Evolutionary conservation across 1,140 invertebrate species (phyloP), one percentile per base, ranked within the genome.

Genomic region (Platorchestia sp.): DNA sequence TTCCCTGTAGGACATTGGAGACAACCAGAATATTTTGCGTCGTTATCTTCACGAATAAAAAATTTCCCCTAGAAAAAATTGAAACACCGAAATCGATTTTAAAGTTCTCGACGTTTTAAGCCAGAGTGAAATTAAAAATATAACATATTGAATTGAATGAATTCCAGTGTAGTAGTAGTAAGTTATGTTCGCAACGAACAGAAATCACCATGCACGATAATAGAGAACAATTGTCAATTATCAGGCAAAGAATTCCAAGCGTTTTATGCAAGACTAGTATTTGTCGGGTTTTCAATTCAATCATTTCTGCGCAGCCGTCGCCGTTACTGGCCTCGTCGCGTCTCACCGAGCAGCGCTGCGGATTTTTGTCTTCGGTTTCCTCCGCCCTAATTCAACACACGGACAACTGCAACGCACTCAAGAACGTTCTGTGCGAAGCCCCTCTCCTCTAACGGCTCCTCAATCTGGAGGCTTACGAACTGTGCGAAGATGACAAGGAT

Each of bases 321-420:
- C 43, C 91, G 36, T 44, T 93, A 44, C 91, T 93, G 45, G 91
- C 7, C 36, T n/a, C 91, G 22, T 93, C 91, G 22, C 43, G 7
- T 40, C 45, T 27, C 19, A 93, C 43, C 19, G 91, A 93, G 45
- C 43, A 93, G 45, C 91, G 91, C 0, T 93, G 91, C 91, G 91
- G 91, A 14, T 93, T 45, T 44, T 44, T 93, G 43, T 40, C 41
- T 47, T 93, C 91, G 19, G 36, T 47, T n/a, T 47, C 91, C 41
- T 45, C 45, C 6, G 91, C 91, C 45, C 5, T 10, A 27, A 93
- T 93, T n/a, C 41, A 40, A 42, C 91, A 45, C 45, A 93, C 91
- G 43, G 91, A 45, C 91, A 45, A 93, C 91, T 93, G 91, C 91
- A 10, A 44, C 45, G n/a, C 5, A 16, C 91, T 44, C 91, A 93